Evolutionary conservation across 2,113 vertebrate genomes (phyloP).

Genomic region (Pipra filicauda): DNA sequence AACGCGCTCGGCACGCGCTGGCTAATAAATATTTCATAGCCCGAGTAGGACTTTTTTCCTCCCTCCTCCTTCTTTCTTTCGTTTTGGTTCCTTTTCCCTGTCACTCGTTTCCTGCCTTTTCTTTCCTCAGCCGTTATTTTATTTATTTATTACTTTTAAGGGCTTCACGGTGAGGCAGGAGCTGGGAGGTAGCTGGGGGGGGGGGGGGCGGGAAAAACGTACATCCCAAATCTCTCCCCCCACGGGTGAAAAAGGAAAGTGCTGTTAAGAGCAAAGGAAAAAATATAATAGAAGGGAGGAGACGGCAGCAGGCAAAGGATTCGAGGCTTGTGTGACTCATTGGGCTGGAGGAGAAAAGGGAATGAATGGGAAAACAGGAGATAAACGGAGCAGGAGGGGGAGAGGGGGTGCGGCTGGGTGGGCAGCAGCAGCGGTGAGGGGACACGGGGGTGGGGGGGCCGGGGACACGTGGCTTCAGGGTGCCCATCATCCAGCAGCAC

Average conservation of each 20-base stretch:
- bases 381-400: slow-evolving; percentile 7
- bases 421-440: not conserved
- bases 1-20: slow-evolving; percentile 59
- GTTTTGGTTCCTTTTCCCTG: slow-evolving; percentile 56
- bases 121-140: slow-evolving; percentile 25
- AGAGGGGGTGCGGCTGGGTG: not conserved
- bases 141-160: slow-evolving; percentile 68
- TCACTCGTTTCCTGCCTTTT: slow-evolving; percentile 63
- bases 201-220: not conserved
- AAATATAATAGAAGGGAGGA: slow-evolving; percentile 50
- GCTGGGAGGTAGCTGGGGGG: not conserved
- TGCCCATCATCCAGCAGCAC: not conserved
- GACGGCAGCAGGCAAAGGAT: slow-evolving; percentile 37
- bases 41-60: slow-evolving; percentile 52
- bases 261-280: slow-evolving; percentile 45
- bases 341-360: slow-evolving; percentile 47
- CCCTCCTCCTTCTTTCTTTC: slow-evolving; percentile 23
- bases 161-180: slow-evolving; percentile 9
- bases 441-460: not conserved
- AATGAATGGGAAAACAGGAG: slow-evolving; percentile 49
- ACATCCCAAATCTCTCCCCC: not conserved
- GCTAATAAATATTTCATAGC: slow-evolving; percentile 73
- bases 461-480: not conserved
- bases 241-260: slow-evolving; percentile 33
- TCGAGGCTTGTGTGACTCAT: slow-evolving; percentile 52